Base-by-base conservation (phyloP, 2,888 invertebrate species). In the Sinopyrophorus schimmeli region DNA sequence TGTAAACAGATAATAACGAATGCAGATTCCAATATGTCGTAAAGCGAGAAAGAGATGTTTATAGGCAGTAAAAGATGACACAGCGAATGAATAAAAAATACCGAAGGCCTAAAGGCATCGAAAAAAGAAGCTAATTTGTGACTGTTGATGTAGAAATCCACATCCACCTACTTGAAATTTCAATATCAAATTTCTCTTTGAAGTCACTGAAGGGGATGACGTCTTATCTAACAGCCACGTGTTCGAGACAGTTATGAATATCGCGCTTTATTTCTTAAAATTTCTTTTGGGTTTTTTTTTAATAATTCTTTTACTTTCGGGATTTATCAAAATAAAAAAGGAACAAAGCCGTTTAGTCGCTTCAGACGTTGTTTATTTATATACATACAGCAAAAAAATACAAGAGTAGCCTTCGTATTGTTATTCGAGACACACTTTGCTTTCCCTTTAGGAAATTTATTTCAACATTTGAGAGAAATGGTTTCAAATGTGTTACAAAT, bases 61-160 rank as follows among this genome's bases (percentile, higher is more conserved):
- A n/a, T n/a, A n/a, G n/a, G n/a, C n/a, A n/a, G n/a, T n/a, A n/a
- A n/a, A n/a, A n/a, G n/a, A n/a, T n/a, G n/a, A n/a, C n/a, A n/a
- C n/a, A n/a, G n/a, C n/a, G n/a, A n/a, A n/a, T n/a, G n/a, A n/a
- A n/a, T n/a, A n/a, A n/a, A n/a, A n/a, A n/a, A n/a, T n/a, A n/a
- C n/a, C n/a, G n/a, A n/a, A n/a, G n/a, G n/a, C n/a, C n/a, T n/a
- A n/a, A n/a, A n/a, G n/a, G n/a, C n/a, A n/a, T n/a, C n/a, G n/a
- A n/a, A n/a, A n/a, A n/a, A n/a, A n/a, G 37, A 27, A 42, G 27
- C 32, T 39, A 26, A 40, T 47, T 47, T 40, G 18, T 16, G 30
- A 34, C 41, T 49, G 49, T 49, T 44, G 49, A 40, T 49, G 49
- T 43, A 49, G 39, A 49, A 49, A 44, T 49, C 26, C 24, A 31